Percentiles rank a stretch among this genome's conserved stretches.
Conservation (phyloP, 2,888 invertebrate species). For the Pristionchus mayeri region DNA sequence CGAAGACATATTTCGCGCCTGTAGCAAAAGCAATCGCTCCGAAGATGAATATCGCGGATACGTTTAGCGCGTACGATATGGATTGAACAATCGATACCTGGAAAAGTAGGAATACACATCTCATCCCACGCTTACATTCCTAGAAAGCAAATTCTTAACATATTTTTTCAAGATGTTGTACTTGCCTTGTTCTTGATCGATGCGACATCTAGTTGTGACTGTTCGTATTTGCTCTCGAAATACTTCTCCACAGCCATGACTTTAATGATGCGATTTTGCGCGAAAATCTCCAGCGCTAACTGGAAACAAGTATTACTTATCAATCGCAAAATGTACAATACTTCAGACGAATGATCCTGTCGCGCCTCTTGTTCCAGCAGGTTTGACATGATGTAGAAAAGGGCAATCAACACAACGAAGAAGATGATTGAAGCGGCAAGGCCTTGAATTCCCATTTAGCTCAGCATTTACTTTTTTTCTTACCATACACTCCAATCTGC, state of each 20-base stretch:
- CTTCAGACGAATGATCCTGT: not conserved
- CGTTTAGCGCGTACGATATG: not conserved
- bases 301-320: constrained; percentile 42
- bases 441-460: not conserved
- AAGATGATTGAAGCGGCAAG: not conserved
- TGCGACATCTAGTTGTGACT: constrained; percentile 53
- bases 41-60: not conserved
- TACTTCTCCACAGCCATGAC: constrained; percentile 76
- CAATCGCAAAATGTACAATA: not conserved
- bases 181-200: not conserved
- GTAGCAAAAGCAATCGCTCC: not conserved
- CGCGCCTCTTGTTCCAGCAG: not conserved
- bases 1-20: not conserved
- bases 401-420: not conserved
- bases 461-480: too few relatives aligned
- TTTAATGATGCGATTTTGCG: constrained; percentile 77
- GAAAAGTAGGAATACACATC: not conserved
- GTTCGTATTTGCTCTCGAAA: constrained; percentile 73
- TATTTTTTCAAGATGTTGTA: too few relatives aligned
- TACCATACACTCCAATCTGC: not conserved
- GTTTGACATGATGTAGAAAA: not conserved
- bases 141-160: too few relatives aligned
- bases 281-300: constrained; percentile 77
- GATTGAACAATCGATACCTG: not conserved
- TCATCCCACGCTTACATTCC: too few relatives aligned